Conservation (phyloP, 1,140 invertebrate genomes). For the Adoxophyes honmai region DNA sequence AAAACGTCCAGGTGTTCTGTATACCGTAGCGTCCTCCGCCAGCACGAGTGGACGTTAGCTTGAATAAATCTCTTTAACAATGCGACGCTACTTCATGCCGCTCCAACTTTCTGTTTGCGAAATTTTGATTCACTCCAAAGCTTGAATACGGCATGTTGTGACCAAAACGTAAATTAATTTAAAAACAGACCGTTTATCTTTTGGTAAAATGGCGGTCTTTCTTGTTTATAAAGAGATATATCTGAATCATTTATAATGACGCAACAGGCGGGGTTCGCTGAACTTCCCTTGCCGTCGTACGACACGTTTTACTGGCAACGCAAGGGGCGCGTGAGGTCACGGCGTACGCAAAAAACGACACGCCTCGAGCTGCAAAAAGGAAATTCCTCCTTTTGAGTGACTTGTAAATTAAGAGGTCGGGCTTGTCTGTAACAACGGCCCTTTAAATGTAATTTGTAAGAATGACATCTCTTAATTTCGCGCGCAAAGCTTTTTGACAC, state of each 20-base stretch:
- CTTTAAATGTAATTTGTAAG: too few relatives aligned
- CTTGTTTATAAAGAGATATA: background rate
- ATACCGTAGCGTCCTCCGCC: background rate
- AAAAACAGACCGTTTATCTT: background rate
- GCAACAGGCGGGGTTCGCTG: constrained; percentile 10
- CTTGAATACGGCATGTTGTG: background rate
- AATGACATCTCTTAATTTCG: too few relatives aligned
- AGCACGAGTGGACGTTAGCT: background rate
- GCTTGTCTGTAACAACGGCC: too few relatives aligned
- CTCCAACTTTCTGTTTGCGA: background rate
- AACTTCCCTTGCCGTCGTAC: background rate
- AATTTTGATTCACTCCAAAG: background rate
- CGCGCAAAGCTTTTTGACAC: too few relatives aligned
- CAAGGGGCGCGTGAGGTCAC: constrained; percentile 9
- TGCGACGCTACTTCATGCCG: background rate
- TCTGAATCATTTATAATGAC: constrained; percentile 3
- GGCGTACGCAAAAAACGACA: background rate
- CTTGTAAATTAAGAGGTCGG: too few relatives aligned
- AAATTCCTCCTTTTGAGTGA: background rate
- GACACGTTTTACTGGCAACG: constrained; percentile 11
- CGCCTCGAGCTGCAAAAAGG: background rate
- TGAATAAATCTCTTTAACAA: constrained; percentile 3
- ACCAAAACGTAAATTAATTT: background rate
- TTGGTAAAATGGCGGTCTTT: background rate
- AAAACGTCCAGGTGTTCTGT: background rate